Percentiles rank a stretch among this genome's conserved stretches.
These are phyloP conservation scores for Hippocampus zosterae DNA, from an alignment of 2,113 vertebrate species.

Conservation along the genomic window DNA sequence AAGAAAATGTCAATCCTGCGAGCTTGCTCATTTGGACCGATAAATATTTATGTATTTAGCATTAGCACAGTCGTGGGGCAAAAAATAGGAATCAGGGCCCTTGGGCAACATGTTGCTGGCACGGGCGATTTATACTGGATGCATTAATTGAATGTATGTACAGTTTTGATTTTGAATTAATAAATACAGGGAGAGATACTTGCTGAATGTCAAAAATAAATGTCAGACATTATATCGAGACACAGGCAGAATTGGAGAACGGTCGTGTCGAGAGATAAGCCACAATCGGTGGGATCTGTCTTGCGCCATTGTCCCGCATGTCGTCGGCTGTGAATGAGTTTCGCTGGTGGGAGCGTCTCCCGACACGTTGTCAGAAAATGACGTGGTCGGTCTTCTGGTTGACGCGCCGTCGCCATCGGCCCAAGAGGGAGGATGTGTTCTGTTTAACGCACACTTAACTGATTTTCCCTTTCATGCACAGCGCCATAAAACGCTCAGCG, in stretches of 20 bases:
- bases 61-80: no score
- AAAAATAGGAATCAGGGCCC: no score
- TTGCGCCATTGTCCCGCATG: background rate
- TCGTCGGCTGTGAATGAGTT: conserved; percentile 19
- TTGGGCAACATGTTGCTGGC: no score
- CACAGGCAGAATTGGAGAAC: background rate
- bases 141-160: no score
- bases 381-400: conserved; percentile 12
- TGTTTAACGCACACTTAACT: background rate
- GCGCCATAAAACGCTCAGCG: background rate
- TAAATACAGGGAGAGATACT: background rate
- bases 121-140: no score
- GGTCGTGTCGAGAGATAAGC: background rate
- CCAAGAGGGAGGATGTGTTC: background rate
- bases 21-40: background rate
- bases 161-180: no score
- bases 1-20: background rate
- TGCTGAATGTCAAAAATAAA: conserved; percentile 34
- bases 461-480: background rate
- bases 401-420: conserved; percentile 32
- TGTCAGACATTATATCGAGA: conserved; percentile 24
- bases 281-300: background rate
- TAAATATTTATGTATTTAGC: no score
- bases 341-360: conserved; percentile 4
- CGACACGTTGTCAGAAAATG: conserved; percentile 25